Base-by-base conservation (phyloP, 35 echinoderm and acorn worm species). In the Apostichopus californicus region DNA sequence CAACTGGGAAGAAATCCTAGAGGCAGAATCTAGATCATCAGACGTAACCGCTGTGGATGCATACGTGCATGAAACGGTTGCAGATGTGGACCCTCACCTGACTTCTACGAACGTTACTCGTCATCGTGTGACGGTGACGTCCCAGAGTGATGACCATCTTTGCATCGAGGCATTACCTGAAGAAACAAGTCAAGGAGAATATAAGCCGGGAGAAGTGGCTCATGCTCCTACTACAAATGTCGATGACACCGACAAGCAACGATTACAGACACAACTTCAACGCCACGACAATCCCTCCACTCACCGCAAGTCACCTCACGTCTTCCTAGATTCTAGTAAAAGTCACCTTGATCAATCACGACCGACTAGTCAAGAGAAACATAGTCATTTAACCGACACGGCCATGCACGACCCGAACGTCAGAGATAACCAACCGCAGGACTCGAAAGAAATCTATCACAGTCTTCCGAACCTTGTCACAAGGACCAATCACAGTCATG, bases 1-100 rank as follows among this genome's bases (percentile, higher is more conserved):
- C 18, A 85, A 85, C 3, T 85, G 81, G 81, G 81, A 85, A 9
- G n/a, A 58, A 58, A 85, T 85, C 7, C 81, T 85, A 9, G 81
- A 85, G 6, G 55, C 54, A 58, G 81, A 85, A 59, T 85, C 81
- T 11, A 75, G 17, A 18, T 7, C 4, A 14, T n/a, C 20, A n/a
- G 17, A 75, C 1, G 71, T 75, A 3, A 6, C 5, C 6, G 58
- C 58, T 12, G 58, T 1, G 7, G 58, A 12, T 61, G 58, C 58
- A 61, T 61, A 61, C 58, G 12, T 9, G 58, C 58, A 61, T 61
- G 8, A 2, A 46, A 46, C 34, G 34, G 34, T 2, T 46, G 34
- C 34, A 46, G 34, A 3, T 2, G 34, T 46, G 34, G 34, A 46
- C 34, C 34, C 34, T 46, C 34, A 46, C 34, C 34, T 46, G 34